phyloP scores from a whole-genome alignment of 2,113 vertebrate species.

The Copsychus sechellarum region DNA sequence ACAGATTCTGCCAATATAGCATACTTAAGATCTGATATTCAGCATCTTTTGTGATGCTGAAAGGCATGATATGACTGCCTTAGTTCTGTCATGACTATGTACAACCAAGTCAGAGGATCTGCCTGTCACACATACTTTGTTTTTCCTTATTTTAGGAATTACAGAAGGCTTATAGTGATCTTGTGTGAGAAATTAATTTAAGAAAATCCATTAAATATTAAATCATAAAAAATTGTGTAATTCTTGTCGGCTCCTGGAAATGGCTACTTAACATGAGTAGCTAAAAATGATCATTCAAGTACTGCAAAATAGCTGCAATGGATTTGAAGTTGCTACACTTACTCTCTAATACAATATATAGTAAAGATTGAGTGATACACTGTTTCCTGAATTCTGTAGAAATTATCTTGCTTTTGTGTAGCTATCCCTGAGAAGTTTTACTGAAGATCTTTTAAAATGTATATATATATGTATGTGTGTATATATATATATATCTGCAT shows the following conservation, averaged over 20 bases:
- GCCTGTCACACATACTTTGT: neutral
- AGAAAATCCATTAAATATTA: neutral
- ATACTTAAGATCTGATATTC: neutral
- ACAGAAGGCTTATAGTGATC: neutral
- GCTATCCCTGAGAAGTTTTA: neutral
- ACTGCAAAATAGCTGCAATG: neutral
- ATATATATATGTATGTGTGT: rapidly evolving
- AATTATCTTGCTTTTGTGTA: neutral
- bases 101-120: neutral
- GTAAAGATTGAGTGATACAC: neutral
- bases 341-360: neutral
- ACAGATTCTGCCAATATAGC: neutral
- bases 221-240: neutral
- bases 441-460: neutral
- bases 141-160: neutral
- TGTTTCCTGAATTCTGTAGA: neutral
- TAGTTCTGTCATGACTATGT: neutral
- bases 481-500: neutral
- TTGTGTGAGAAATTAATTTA: neutral
- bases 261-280: neutral
- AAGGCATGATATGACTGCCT: neutral
- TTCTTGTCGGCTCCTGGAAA: neutral
- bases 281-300: neutral
- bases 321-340: neutral
- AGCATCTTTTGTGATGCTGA: neutral